These are phyloP conservation scores for Calephelis virginiensis DNA, from an alignment of 1,140 invertebrate species.

Conservation along the genomic window DNA sequence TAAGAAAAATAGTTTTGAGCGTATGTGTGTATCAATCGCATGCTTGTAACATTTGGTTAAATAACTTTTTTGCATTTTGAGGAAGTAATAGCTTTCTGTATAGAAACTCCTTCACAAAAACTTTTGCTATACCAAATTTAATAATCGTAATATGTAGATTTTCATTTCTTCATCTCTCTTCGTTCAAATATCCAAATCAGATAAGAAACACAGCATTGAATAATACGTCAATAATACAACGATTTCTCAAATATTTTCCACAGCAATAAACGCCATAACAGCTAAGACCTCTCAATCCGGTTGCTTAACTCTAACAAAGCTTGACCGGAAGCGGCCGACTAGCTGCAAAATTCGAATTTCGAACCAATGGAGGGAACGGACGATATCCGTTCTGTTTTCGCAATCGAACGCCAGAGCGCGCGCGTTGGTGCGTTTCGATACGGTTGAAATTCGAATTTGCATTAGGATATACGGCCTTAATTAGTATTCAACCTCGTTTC, in stretches of 20 bases:
- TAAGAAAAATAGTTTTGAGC: too few relatives aligned
- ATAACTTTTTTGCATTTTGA: too few relatives aligned
- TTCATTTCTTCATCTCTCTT: too few relatives aligned
- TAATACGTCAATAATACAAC: background rate
- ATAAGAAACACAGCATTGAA: too few relatives aligned
- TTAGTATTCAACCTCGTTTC: constrained; percentile 25
- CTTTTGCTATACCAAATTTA: too few relatives aligned
- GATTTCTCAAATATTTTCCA: constrained; percentile 1
- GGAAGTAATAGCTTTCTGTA: too few relatives aligned
- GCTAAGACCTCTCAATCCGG: constrained; percentile 38
- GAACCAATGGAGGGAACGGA: constrained; percentile 66
- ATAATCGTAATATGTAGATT: too few relatives aligned
- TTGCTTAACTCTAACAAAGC: constrained; percentile 66
- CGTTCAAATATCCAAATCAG: too few relatives aligned
- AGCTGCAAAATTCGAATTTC: constrained; percentile 73
- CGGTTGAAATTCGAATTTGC: constrained; percentile 49
- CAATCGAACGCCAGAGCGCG: constrained; percentile 45
- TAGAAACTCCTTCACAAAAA: too few relatives aligned
- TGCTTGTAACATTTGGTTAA: too few relatives aligned
- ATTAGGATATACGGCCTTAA: constrained; percentile 46
- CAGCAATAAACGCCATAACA: constrained; percentile 42
- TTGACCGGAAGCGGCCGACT: constrained; percentile 61
- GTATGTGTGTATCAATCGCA: too few relatives aligned
- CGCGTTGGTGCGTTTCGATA: constrained; percentile 57
- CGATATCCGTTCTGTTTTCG: constrained; percentile 75